These are phyloP conservation scores for Fulmarus glacialis DNA, from an alignment of 2,113 vertebrate species.

Conservation along the genomic window DNA sequence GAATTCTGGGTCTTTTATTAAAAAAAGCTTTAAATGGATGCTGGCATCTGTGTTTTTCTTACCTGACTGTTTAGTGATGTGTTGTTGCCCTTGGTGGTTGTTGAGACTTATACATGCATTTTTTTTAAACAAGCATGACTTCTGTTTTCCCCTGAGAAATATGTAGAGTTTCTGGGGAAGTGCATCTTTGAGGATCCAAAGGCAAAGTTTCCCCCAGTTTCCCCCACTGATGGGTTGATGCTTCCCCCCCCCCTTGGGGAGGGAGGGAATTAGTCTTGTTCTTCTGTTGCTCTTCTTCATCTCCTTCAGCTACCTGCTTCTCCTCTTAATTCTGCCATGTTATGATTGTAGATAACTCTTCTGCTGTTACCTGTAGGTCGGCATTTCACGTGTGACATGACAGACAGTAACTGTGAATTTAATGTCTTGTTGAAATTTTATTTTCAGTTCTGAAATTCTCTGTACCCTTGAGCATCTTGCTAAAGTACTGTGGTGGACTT, in stretches of 20 bases:
- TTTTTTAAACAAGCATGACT: background rate
- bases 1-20: background rate
- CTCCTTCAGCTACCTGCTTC: background rate
- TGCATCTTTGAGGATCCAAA: background rate
- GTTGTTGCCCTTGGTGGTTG: background rate
- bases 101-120: rapidly evolving
- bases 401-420: background rate
- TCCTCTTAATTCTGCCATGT: rapidly evolving
- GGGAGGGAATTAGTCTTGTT: background rate
- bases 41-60: background rate
- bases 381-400: rapidly evolving
- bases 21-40: background rate
- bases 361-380: rapidly evolving
- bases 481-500: background rate
- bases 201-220: background rate
- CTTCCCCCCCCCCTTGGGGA: background rate
- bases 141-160: background rate
- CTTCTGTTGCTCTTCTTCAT: background rate
- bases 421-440: background rate
- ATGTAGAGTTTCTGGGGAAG: background rate
- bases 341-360: background rate
- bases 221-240: too few relatives aligned
- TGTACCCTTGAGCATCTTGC: background rate
- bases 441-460: background rate
- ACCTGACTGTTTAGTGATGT: background rate